phyloP scores from a whole-genome alignment of 2,797 vertebrate genomes.

The Limosa lapponica region DNA sequence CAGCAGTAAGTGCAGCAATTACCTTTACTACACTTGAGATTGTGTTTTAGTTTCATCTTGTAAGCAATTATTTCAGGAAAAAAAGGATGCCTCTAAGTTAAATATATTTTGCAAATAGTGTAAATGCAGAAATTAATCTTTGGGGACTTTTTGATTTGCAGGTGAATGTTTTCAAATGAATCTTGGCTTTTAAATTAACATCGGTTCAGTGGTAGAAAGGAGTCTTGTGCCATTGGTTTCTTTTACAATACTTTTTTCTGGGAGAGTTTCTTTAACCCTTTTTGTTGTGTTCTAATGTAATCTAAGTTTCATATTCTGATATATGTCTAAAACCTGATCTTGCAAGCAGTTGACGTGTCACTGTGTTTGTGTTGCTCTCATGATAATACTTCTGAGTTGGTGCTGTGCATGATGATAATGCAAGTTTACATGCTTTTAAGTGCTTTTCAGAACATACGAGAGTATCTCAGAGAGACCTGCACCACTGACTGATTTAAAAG shows the following conservation, averaged over 20 bases:
- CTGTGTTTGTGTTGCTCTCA: background rate
- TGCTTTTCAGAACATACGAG: background rate
- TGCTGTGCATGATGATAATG: background rate
- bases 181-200: constrained; percentile 25
- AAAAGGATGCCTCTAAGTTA: constrained; percentile 43
- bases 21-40: constrained; percentile 78
- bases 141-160: constrained; percentile 31
- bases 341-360: background rate
- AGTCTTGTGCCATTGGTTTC: background rate
- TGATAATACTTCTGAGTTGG: background rate
- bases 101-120: constrained; percentile 50
- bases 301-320: background rate
- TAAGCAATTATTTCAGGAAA: constrained; percentile 73
- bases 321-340: background rate
- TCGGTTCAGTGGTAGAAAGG: constrained; percentile 4
- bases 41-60: constrained; percentile 72
- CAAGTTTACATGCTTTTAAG: background rate
- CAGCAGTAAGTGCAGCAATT: constrained; percentile 94
- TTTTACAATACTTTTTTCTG: background rate
- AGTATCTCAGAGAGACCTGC: background rate
- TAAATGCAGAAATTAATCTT: constrained; percentile 54
- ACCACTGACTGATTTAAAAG: background rate
- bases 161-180: constrained; percentile 1
- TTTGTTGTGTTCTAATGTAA: background rate
- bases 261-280: constrained; percentile 8